phyloP scores from a whole-genome alignment of 2,113 vertebrate genomes.

The Calyptomena viridis region DNA sequence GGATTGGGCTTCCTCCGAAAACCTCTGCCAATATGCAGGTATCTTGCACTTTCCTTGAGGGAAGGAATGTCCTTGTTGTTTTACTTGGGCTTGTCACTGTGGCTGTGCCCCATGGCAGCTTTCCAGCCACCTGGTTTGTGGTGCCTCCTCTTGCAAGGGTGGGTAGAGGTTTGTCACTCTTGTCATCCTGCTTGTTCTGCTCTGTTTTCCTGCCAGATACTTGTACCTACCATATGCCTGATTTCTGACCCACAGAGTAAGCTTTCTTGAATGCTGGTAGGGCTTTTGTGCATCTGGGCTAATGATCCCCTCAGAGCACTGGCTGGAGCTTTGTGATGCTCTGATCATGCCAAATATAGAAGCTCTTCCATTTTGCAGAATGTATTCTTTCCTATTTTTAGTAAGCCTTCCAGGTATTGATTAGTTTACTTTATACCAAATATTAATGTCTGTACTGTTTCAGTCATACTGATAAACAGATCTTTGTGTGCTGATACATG shows the following conservation, averaged over 20 bases:
- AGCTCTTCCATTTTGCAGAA: not conserved
- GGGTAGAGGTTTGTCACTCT: not conserved
- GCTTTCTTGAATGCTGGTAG: not conserved
- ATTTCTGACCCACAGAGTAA: not conserved
- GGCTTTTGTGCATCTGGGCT: not conserved
- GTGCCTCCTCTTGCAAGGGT: not conserved
- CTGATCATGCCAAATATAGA: not conserved
- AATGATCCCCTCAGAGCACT: not conserved
- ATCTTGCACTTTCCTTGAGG: not conserved
- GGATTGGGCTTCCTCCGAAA: not conserved
- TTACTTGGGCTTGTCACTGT: not conserved
- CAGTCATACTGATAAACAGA: not conserved
- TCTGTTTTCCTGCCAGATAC: not conserved
- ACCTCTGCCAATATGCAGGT: not conserved
- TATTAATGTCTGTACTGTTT: not conserved
- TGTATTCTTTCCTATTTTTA: not conserved
- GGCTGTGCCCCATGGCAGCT: not conserved
- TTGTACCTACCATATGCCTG: accelerated
- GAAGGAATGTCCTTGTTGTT: not conserved
- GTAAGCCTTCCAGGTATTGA: not conserved
- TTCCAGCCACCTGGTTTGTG: not conserved
- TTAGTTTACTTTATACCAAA: not conserved
- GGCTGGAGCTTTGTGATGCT: not conserved
- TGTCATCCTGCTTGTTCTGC: not conserved
- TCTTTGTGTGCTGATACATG: not conserved